These are phyloP conservation scores for Myotis pilosus DNA, from an alignment of 2,797 vertebrate species.

Conservation along the genomic window DNA sequence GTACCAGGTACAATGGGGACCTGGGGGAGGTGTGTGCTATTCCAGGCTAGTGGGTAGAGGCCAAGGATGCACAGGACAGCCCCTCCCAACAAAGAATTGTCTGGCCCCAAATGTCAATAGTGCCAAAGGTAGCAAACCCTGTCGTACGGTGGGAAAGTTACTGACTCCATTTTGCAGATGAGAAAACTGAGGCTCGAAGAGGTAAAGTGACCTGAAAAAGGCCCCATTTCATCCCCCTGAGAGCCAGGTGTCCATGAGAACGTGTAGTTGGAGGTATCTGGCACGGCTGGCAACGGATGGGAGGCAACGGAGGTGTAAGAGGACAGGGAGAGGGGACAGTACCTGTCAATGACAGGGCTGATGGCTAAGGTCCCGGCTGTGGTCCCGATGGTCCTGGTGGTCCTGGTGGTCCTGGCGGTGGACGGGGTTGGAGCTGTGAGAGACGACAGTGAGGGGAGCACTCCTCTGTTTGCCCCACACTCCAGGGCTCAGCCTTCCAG, in stretches of 20 bases:
- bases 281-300: neutral
- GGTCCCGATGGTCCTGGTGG: neutral
- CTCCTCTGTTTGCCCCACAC: neutral
- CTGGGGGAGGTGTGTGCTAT: neutral
- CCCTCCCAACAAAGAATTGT: neutral
- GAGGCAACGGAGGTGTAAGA: neutral
- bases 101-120: neutral
- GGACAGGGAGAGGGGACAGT: neutral
- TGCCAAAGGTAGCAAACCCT: neutral
- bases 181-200: neutral
- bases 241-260: neutral
- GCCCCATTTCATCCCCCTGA: neutral
- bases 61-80: neutral
- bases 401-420: too few species aligned
- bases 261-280: fast-evolving
- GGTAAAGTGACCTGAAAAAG: neutral
- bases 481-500: too few species aligned
- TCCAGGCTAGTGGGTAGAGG: neutral
- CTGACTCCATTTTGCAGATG: neutral
- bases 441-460: neutral
- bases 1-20: neutral
- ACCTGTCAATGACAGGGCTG: constrained; percentile 13
- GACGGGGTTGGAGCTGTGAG: neutral
- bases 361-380: neutral
- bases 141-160: neutral